A percentile compares a stretch with the other conserved stretches of the same genome.
phyloP scores from a whole-genome alignment of 1,140 invertebrate species.

The Argopecten irradians region DNA sequence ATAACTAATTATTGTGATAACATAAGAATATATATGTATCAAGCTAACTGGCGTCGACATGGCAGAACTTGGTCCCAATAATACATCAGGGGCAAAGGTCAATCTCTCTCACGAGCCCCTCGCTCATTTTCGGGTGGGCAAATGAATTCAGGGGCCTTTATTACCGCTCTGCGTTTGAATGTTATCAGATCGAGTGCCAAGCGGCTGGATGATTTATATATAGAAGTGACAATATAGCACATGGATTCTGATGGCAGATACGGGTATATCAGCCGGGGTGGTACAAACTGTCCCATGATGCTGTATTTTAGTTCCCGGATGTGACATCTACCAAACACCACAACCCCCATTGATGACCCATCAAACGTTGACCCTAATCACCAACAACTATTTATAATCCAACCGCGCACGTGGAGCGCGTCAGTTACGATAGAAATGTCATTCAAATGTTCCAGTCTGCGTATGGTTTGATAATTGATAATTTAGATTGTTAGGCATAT shows the following conservation, averaged over 20 bases:
- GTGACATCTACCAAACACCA: background rate
- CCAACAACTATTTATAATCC: slow-evolving; percentile 17
- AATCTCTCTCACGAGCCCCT: slow-evolving; percentile 13
- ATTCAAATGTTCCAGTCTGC: background rate
- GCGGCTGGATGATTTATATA: background rate
- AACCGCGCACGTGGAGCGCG: slow-evolving; percentile 1
- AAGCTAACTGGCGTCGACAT: background rate
- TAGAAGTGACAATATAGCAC: background rate
- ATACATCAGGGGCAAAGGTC: background rate
- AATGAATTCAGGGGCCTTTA: background rate
- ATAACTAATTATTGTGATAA: background rate
- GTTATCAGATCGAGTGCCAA: slow-evolving; percentile 1
- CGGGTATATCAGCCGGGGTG: background rate
- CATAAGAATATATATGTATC: background rate
- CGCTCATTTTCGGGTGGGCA: slow-evolving; percentile 19
- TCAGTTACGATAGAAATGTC: background rate
- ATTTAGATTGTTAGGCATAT: background rate
- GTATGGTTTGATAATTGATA: background rate
- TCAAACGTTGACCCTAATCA: background rate
- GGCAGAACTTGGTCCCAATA: background rate
- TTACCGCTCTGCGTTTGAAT: background rate
- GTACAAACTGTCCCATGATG: background rate
- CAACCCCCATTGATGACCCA: background rate
- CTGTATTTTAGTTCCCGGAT: slow-evolving; percentile 6
- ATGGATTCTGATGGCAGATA: background rate